A percentile compares a stretch with the other conserved stretches of the same genome.
Conservation (phyloP, 2,888 invertebrate species). For the Hofmannophila pseudospretella region DNA sequence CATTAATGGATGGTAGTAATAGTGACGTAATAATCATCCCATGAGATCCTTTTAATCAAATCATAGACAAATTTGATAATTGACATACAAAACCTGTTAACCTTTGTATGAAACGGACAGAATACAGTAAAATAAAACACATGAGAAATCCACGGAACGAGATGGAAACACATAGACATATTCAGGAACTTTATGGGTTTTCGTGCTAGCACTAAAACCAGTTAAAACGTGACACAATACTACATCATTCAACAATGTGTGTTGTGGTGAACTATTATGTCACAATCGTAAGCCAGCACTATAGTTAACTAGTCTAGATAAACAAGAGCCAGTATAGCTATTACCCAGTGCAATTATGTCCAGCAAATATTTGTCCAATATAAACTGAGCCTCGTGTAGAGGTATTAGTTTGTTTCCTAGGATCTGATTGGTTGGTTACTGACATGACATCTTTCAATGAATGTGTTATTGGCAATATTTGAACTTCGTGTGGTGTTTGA, state of each 20-base stretch:
- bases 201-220: neutral
- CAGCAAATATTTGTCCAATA: neutral
- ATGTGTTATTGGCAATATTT: conserved; percentile 1
- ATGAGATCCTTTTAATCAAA: too few species aligned
- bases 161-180: too few species aligned
- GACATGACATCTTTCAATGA: neutral
- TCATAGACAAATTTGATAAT: too few species aligned
- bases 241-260: neutral
- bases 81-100: too few species aligned
- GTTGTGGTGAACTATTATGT: neutral
- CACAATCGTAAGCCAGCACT: neutral
- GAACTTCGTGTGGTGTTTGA: too few species aligned
- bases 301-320: neutral
- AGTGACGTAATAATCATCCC: too few species aligned
- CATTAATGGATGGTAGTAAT: too few species aligned
- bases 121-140: too few species aligned
- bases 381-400: neutral
- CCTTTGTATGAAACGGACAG: too few species aligned
- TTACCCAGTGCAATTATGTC: neutral
- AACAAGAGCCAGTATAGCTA: neutral
- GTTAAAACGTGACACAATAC: neutral
- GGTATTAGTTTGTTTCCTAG: neutral
- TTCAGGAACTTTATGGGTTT: too few species aligned
- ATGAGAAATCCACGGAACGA: too few species aligned
- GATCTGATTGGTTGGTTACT: neutral